phyloP scores from a whole-genome alignment of 1,140 invertebrate species.

The Lycorma delicatula region DNA sequence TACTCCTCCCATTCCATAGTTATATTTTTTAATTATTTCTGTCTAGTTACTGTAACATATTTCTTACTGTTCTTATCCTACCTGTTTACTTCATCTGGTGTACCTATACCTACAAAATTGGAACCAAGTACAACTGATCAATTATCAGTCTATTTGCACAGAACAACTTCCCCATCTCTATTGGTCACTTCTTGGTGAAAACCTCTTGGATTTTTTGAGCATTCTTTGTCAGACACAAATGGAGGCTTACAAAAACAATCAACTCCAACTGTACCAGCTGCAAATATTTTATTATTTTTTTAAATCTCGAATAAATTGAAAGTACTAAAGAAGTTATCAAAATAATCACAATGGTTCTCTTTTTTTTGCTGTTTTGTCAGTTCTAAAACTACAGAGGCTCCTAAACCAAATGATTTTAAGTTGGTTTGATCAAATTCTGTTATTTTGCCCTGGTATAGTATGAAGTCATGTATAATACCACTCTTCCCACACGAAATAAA shows the following conservation, averaged over 20 bases:
- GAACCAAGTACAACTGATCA: constrained; percentile 35
- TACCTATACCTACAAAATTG: constrained; percentile 38
- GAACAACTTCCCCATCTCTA: constrained; percentile 30
- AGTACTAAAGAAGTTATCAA: constrained; percentile 33
- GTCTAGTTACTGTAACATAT: no score
- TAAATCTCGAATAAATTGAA: constrained; percentile 35
- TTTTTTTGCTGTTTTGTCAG: no score
- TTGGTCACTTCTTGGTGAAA: constrained; percentile 36
- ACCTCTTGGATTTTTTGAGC: no score
- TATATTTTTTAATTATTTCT: constrained; percentile 30
- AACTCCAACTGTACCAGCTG: constrained; percentile 33
- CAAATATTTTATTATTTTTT: constrained; percentile 34
- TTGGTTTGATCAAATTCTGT: constrained; percentile 24
- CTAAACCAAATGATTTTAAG: background rate
- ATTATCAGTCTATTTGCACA: constrained; percentile 39
- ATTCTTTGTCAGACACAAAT: no score
- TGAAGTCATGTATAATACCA: constrained; percentile 28
- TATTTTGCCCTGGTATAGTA: constrained; percentile 29
- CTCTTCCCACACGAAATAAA: constrained; percentile 16
- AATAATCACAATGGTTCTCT: constrained; percentile 23
- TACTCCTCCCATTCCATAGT: constrained; percentile 37
- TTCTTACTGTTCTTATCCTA: no score
- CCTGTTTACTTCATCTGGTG: constrained; percentile 33
- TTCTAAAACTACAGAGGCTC: background rate
- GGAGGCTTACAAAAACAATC: no score